Percentiles rank a stretch among this genome's conserved stretches.
These are phyloP conservation scores for Sciurus vulgaris DNA, from an alignment of 2,797 vertebrate species.

Conservation along the genomic window DNA sequence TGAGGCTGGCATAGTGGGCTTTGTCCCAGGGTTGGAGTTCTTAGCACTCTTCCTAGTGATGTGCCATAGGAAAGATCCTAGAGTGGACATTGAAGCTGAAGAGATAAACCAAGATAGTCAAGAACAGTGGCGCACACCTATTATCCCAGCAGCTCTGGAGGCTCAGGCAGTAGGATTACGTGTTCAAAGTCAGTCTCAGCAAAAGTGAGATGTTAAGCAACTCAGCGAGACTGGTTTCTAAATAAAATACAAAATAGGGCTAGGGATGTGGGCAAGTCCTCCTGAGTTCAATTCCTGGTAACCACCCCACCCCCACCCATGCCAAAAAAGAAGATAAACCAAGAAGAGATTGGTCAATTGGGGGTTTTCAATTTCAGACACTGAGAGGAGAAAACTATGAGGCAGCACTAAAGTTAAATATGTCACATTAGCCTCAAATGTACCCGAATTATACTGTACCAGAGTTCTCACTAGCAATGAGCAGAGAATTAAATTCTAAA, in stretches of 20 bases:
- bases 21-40: background rate
- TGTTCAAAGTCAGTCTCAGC: too few relatives aligned
- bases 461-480: slow-evolving; percentile 22
- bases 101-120: background rate
- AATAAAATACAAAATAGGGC: too few relatives aligned
- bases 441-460: background rate
- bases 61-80: background rate
- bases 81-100: background rate
- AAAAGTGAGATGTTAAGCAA: too few relatives aligned
- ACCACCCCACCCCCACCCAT: too few relatives aligned
- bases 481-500: background rate
- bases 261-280: too few relatives aligned
- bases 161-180: too few relatives aligned
- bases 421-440: background rate
- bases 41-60: background rate
- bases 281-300: too few relatives aligned
- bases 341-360: background rate
- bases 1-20: background rate
- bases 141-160: too few relatives aligned
- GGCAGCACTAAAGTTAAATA: background rate
- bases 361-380: background rate
- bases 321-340: background rate
- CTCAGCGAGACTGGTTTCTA: too few relatives aligned
- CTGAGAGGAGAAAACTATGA: background rate
- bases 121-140: too few relatives aligned